A percentile compares a stretch with the other conserved stretches of the same genome.
These are phyloP conservation scores for Mercenaria mercenaria DNA, from an alignment of 1,140 invertebrate genomes.

Conservation along the genomic window DNA sequence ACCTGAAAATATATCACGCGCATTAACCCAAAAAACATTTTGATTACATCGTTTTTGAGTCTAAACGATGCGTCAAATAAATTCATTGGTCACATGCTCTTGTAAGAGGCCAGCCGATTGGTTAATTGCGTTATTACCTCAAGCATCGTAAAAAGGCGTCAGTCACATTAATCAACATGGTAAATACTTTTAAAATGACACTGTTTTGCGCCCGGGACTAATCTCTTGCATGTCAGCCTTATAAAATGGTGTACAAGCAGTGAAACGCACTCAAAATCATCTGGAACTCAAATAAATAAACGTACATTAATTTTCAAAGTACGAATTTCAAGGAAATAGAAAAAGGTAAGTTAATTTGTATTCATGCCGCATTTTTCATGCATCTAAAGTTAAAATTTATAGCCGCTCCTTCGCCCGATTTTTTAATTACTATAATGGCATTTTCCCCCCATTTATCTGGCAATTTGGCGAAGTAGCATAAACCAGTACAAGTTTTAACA, in stretches of 20 bases:
- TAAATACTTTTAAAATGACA: conserved; percentile 11
- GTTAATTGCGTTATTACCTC: conserved; percentile 10
- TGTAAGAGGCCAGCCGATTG: background rate
- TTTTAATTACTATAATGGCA: no score
- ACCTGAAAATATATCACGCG: background rate
- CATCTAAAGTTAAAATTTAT: no score
- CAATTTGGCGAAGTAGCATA: no score
- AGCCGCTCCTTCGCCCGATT: no score
- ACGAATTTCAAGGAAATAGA: background rate
- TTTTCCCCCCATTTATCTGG: no score
- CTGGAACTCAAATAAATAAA: background rate
- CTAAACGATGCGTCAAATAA: background rate
- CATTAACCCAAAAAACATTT: background rate
- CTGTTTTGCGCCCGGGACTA: background rate
- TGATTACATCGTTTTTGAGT: background rate
- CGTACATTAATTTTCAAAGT: background rate
- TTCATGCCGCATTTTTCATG: background rate
- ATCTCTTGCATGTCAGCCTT: background rate
- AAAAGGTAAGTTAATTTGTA: background rate
- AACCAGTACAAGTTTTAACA: no score
- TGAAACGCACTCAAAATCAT: background rate
- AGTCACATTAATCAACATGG: background rate
- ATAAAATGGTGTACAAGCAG: background rate
- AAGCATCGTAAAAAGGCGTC: background rate
- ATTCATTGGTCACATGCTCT: background rate